Conservation (phyloP, 2,113 vertebrate species). For the Lophius piscatorius region DNA sequence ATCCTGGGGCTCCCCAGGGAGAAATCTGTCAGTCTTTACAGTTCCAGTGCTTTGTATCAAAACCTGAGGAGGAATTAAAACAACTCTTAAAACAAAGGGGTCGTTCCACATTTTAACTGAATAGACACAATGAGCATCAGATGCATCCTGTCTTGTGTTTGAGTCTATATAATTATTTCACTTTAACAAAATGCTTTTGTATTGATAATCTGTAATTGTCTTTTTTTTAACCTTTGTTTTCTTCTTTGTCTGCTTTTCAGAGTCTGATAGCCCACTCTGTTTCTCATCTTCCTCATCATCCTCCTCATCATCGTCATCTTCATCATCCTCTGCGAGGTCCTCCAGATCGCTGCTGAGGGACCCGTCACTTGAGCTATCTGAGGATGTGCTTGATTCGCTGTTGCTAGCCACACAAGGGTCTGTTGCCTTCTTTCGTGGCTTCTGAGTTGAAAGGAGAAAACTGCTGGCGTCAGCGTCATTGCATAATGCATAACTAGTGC, state of each 20-base stretch:
- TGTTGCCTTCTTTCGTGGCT: constrained; percentile 87
- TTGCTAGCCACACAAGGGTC: constrained; percentile 89
- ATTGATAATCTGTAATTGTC: not conserved
- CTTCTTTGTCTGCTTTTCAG: constrained; percentile 87
- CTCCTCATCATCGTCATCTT: constrained; percentile 85
- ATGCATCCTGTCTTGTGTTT: too few relatives aligned
- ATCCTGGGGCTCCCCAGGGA: constrained; percentile 81
- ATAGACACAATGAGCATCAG: constrained; percentile 1
- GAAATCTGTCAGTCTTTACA: constrained; percentile 84
- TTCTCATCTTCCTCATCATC: constrained; percentile 91
- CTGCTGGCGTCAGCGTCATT: constrained; percentile 9
- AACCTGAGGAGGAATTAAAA: constrained; percentile 76
- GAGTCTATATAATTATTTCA: too few relatives aligned
- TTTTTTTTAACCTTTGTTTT: constrained; percentile 88
- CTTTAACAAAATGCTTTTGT: too few relatives aligned
- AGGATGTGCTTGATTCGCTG: constrained; percentile 94
- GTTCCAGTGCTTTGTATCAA: constrained; percentile 83
- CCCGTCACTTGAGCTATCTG: constrained; percentile 95
- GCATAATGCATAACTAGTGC: not conserved
- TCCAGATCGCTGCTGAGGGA: constrained; percentile 95
- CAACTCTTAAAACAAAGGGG: constrained; percentile 26
- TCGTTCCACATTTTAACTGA: constrained; percentile 16
- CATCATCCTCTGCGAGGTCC: constrained; percentile 93
- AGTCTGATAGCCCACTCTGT: constrained; percentile 91
- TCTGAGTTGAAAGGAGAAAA: constrained; percentile 74